Evolutionary conservation across 2,888 invertebrate genomes (phyloP), one percentile per base, ranked within the genome.

Genomic region (Cheilosia scutellata): DNA sequence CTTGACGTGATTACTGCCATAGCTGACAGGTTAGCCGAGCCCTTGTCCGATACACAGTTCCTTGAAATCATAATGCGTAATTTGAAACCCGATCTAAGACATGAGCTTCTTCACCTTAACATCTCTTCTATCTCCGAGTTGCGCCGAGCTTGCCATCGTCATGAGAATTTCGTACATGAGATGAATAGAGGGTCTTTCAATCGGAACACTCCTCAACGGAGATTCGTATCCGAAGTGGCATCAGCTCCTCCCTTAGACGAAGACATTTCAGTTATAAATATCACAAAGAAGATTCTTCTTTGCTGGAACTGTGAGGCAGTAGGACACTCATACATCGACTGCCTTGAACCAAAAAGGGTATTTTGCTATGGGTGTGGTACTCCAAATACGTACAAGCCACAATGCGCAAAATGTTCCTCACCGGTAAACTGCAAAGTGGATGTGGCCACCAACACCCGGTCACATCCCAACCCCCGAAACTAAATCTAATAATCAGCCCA

Each of bases 341-440:
- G 20, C 20, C 47, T 49, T 2, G 7, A 49, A 20, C 47, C 20
- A 1, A 49, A 20, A 20, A 7, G 47, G n/a, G 47, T 16, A 20
- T 49, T 16, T 16, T 49, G 47, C 7, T 16, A 16, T n/a, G 47
- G 47, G 0, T 49, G 47, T n/a, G 47, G 47, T 0, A n/a, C 47
- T 42, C 40, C 11, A n/a, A 42, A 42, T 42, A 42, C 13, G n/a
- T 42, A 42, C 40, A 29, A 55, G 13, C 47, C 20, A n/a, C n/a
- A 49, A 49, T 49, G 47, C 20, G 20, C 47, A n/a, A 49, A 49
- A 1, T 49, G 47, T 49, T 49, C 47, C 7, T 20, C 47, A 16
- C 47, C 16, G 47, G 20, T 49, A 49, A 49, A 49, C 47, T 49
- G n/a, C 16, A 49, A 49, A 49, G 47, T 49, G 49, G 49, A 20